Evolutionary conservation across 2,888 invertebrate species (phyloP).

Genomic region (Lissonota sp.): DNA sequence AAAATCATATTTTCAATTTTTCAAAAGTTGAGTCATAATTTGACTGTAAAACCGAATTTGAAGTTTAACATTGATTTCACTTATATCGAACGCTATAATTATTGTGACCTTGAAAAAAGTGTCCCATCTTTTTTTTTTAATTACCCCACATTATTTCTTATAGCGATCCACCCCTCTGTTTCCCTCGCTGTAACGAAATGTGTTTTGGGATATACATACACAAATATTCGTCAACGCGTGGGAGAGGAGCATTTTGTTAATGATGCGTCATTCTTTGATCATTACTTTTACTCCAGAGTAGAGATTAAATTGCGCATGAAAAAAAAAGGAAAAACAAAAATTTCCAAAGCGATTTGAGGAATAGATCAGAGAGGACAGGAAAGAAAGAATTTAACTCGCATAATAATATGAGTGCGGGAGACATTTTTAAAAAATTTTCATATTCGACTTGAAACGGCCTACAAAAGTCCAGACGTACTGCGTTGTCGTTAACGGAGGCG

Average conservation of each 20-base stretch:
- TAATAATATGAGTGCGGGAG: not conserved
- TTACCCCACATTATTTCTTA: constrained; percentile 8
- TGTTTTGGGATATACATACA: not conserved
- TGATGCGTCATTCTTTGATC: constrained; percentile 23
- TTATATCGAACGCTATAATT: no score
- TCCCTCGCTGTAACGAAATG: not conserved
- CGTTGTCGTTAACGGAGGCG: not conserved
- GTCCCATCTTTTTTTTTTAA: no score
- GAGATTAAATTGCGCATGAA: constrained; percentile 23
- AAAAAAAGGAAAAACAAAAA: constrained; percentile 5
- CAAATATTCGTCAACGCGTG: constrained; percentile 16
- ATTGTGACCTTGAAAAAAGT: no score
- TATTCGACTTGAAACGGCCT: not conserved
- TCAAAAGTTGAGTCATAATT: no score
- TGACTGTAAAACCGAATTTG: no score
- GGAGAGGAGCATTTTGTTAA: constrained; percentile 13
- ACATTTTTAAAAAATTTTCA: not conserved
- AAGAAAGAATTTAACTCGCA: not conserved
- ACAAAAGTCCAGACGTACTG: constrained; percentile 2
- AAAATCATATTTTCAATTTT: no score
- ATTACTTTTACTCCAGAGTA: constrained; percentile 23
- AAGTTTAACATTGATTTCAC: no score
- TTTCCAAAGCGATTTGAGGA: not conserved
- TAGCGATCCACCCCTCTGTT: not conserved
- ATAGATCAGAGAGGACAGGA: not conserved